Percentiles rank a stretch among this genome's conserved stretches.
These are phyloP conservation scores for Malurus leucopterus DNA, from an alignment of 2,797 vertebrate species.

Conservation along the genomic window DNA sequence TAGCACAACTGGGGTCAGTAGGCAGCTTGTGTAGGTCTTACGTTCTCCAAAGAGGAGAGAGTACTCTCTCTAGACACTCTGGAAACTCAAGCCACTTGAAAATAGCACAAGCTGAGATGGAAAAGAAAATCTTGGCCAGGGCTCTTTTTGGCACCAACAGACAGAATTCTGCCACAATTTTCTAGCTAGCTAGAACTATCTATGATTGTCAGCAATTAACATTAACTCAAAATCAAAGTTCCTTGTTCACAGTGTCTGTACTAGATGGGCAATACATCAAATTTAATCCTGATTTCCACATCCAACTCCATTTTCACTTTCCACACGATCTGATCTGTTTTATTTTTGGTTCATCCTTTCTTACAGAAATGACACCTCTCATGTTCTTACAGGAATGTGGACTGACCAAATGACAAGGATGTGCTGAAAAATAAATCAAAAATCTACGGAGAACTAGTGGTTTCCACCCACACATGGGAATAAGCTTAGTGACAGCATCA, in stretches of 20 bases:
- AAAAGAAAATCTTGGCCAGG: background rate
- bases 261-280: background rate
- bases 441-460: background rate
- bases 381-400: background rate
- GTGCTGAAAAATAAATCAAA: background rate
- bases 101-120: background rate
- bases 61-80: background rate
- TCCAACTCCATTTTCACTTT: background rate
- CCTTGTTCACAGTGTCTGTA: background rate
- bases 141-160: background rate
- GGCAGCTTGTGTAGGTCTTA: background rate
- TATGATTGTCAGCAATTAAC: background rate
- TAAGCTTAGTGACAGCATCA: background rate
- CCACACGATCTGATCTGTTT: background rate
- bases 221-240: background rate
- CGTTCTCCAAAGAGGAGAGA: background rate
- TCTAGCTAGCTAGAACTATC: background rate
- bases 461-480: conserved; percentile 28
- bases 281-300: background rate
- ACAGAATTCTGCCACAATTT: background rate
- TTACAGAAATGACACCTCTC: background rate
- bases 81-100: background rate
- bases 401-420: background rate
- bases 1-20: fast-evolving
- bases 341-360: background rate